Evolutionary conservation across 1,140 invertebrate genomes (phyloP).

Genomic region (Andricus grossulariae): DNA sequence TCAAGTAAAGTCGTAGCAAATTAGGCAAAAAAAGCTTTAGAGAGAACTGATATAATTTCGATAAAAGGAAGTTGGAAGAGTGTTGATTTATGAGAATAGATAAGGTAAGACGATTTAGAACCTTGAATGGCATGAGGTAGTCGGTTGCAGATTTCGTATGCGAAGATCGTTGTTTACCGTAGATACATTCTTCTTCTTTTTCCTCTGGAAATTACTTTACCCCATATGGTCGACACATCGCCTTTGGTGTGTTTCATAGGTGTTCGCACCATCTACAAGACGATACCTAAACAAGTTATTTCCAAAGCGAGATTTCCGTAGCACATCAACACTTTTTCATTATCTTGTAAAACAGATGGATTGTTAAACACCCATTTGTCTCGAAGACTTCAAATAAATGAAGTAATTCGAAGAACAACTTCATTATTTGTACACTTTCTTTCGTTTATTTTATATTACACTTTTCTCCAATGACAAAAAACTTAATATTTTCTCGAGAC

Average conservation of each 20-base stretch:
- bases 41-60: background rate
- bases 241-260: background rate
- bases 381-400: background rate
- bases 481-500: too few relatives aligned
- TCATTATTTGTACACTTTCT: too few relatives aligned
- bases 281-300: slow-evolving; percentile 12
- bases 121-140: slow-evolving; percentile 19
- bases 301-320: slow-evolving; percentile 28
- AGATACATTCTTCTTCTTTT: slow-evolving; percentile 25
- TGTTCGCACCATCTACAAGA: slow-evolving; percentile 2
- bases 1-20: too few relatives aligned
- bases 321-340: background rate
- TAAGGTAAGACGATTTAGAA: slow-evolving; percentile 19
- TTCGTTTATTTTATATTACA: too few relatives aligned
- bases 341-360: background rate
- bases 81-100: slow-evolving; percentile 19
- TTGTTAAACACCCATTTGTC: background rate
- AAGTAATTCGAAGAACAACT: background rate
- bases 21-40: background rate
- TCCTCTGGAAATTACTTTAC: slow-evolving; percentile 20
- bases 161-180: slow-evolving; percentile 20
- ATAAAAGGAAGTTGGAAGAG: background rate
- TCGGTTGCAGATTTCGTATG: slow-evolving; percentile 7
- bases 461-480: too few relatives aligned
- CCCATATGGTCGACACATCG: slow-evolving; percentile 4